A percentile compares a stretch with the other conserved stretches of the same genome.
Conservation (phyloP, 2,797 vertebrate genomes). For the Danio jaintianensis region DNA sequence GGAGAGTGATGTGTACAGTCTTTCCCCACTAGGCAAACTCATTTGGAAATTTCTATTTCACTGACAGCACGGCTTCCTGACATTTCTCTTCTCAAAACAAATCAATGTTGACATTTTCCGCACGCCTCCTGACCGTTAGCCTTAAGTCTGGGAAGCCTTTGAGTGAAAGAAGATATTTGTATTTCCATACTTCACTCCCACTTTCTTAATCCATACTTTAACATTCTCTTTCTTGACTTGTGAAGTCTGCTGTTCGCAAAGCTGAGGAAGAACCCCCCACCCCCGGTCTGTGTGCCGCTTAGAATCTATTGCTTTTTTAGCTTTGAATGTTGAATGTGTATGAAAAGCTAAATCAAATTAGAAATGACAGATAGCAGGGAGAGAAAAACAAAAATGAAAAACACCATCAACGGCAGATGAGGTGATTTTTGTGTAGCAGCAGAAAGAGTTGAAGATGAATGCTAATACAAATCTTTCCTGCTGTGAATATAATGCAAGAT, state of each 20-base stretch:
- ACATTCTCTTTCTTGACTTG: slow-evolving; percentile 36
- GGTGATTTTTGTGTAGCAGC: neutral
- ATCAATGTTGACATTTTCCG: slow-evolving; percentile 63
- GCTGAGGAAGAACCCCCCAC: slow-evolving; percentile 21
- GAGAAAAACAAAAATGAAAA: slow-evolving; percentile 38
- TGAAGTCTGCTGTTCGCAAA: slow-evolving; percentile 20
- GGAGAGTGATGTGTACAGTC: slow-evolving; percentile 56
- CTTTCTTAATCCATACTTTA: slow-evolving; percentile 45
- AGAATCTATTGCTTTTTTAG: slow-evolving; percentile 37
- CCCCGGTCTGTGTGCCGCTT: slow-evolving; percentile 1
- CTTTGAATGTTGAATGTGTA: neutral
- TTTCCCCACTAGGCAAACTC: slow-evolving; percentile 51
- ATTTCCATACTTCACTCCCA: slow-evolving; percentile 40
- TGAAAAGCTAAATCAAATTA: slow-evolving; percentile 31
- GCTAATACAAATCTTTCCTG: neutral
- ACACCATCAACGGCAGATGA: slow-evolving; percentile 21
- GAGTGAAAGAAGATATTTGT: slow-evolving; percentile 49
- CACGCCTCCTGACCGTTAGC: slow-evolving; percentile 55
- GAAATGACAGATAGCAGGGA: slow-evolving; percentile 41
- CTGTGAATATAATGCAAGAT: neutral
- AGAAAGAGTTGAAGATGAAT: neutral
- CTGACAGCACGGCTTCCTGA: slow-evolving; percentile 58
- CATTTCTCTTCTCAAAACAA: slow-evolving; percentile 60
- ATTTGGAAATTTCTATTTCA: slow-evolving; percentile 58
- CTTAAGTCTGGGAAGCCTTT: slow-evolving; percentile 51